A percentile compares a stretch with the other conserved stretches of the same genome.
These are phyloP conservation scores for Stenichneumon culpator DNA, from an alignment of 2,888 invertebrate species.

Conservation along the genomic window DNA sequence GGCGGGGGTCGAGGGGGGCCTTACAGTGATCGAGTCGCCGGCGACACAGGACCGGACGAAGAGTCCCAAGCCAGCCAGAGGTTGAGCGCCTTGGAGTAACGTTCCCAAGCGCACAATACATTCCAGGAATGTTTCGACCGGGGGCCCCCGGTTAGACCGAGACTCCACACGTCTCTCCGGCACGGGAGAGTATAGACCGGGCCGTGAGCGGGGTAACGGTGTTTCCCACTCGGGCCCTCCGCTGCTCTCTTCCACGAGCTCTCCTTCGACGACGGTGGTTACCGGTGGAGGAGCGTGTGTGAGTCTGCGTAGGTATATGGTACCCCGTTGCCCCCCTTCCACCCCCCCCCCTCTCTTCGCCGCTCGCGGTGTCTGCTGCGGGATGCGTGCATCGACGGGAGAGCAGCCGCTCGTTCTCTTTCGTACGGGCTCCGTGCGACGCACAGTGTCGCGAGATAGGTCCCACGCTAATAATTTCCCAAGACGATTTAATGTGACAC, in stretches of 20 bases:
- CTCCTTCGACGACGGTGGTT: slow-evolving; percentile 13
- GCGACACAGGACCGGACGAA: slow-evolving; percentile 49
- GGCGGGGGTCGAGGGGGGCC: not conserved
- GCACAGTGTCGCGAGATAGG: slow-evolving; percentile 68
- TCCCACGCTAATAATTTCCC: slow-evolving; percentile 82
- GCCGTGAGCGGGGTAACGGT: slow-evolving; percentile 77
- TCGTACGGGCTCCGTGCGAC: not conserved
- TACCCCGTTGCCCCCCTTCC: no score
- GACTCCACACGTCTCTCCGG: slow-evolving; percentile 49
- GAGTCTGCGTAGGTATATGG: not conserved
- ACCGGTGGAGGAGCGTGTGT: slow-evolving; percentile 5
- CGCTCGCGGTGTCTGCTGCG: not conserved
- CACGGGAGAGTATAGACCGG: slow-evolving; percentile 30
- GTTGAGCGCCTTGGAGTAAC: slow-evolving; percentile 62
- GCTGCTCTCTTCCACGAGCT: slow-evolving; percentile 8
- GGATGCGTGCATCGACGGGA: not conserved
- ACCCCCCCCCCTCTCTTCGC: not conserved
- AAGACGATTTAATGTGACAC: slow-evolving; percentile 73
- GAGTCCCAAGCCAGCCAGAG: slow-evolving; percentile 36
- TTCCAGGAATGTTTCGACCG: slow-evolving; percentile 80
- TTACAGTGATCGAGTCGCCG: not conserved
- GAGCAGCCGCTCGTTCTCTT: slow-evolving; percentile 6
- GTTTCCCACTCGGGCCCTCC: slow-evolving; percentile 70
- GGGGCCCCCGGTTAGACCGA: slow-evolving; percentile 69
- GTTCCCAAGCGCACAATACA: slow-evolving; percentile 77